These are phyloP conservation scores for Athrips mouffetella DNA, from an alignment of 2,888 invertebrate species.

Conservation along the genomic window DNA sequence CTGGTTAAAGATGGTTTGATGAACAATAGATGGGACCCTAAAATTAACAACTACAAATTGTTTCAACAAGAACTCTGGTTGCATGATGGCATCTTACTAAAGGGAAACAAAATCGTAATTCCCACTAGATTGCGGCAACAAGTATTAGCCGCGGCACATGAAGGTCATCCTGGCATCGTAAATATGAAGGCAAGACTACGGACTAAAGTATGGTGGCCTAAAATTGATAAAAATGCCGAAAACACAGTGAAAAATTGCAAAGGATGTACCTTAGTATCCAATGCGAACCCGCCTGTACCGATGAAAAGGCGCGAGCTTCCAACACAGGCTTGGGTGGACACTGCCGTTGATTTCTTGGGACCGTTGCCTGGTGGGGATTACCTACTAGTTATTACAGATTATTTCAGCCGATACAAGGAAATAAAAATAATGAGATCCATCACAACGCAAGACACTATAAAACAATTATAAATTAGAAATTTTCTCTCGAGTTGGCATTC, in stretches of 20 bases:
- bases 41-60: neutral
- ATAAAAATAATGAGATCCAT: constrained; percentile 16
- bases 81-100: constrained; percentile 16
- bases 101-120: constrained; percentile 25
- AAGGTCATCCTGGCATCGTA: no score
- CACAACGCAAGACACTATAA: no score
- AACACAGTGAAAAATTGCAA: constrained; percentile 20
- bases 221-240: constrained; percentile 24
- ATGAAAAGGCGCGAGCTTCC: constrained; percentile 21
- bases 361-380: constrained; percentile 19
- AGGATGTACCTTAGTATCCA: constrained; percentile 23
- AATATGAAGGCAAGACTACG: constrained; percentile 25
- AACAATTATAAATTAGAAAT: neutral
- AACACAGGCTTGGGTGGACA: constrained; percentile 21
- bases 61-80: neutral
- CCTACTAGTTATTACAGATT: constrained; percentile 13
- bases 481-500: neutral
- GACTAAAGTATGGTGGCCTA: constrained; percentile 29
- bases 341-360: constrained; percentile 26
- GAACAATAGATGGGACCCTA: neutral
- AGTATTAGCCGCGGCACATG: constrained; percentile 28
- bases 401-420: constrained; percentile 20
- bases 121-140: constrained; percentile 18
- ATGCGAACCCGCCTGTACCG: constrained; percentile 19
- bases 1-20: neutral